phyloP scores from a whole-genome alignment of 2,888 invertebrate genomes.

The Muschampia plurimacula region DNA sequence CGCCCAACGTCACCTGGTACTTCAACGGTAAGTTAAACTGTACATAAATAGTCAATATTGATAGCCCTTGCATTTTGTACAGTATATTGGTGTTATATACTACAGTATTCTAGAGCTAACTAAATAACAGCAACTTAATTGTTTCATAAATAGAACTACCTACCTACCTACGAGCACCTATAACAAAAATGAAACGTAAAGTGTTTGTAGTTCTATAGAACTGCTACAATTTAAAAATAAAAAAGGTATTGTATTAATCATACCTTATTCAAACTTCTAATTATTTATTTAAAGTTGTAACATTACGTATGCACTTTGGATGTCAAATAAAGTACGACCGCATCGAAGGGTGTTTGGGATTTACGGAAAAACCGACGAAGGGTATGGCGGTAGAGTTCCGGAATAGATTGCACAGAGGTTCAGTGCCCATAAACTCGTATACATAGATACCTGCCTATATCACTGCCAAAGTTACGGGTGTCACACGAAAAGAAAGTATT shows the following conservation, averaged over 20 bases:
- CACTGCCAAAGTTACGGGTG: not conserved
- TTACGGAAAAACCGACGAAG: conserved; percentile 5
- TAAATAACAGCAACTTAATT: not conserved
- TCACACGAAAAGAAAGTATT: not conserved
- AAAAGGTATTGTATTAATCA: not conserved
- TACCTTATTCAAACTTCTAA: conserved; percentile 6
- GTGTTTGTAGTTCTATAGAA: no score
- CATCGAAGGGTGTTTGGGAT: conserved; percentile 2
- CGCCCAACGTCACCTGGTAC: conserved; percentile 96
- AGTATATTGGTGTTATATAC: not conserved
- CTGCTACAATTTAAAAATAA: not conserved
- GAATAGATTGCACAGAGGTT: conserved; percentile 1
- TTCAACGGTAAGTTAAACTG: conserved; percentile 90
- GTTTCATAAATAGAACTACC: not conserved
- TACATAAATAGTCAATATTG: not conserved
- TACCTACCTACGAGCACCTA: no score
- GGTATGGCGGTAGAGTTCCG: not conserved
- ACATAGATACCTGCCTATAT: not conserved
- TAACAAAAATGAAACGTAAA: no score
- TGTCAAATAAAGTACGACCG: not conserved
- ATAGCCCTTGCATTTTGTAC: not conserved
- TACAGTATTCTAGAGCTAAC: not conserved
- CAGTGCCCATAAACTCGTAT: not conserved
- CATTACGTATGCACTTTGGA: conserved; percentile 6
- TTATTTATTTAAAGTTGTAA: conserved; percentile 7